phyloP scores from a whole-genome alignment of 2,888 invertebrate species.

The Yponomeuta plumbellus region DNA sequence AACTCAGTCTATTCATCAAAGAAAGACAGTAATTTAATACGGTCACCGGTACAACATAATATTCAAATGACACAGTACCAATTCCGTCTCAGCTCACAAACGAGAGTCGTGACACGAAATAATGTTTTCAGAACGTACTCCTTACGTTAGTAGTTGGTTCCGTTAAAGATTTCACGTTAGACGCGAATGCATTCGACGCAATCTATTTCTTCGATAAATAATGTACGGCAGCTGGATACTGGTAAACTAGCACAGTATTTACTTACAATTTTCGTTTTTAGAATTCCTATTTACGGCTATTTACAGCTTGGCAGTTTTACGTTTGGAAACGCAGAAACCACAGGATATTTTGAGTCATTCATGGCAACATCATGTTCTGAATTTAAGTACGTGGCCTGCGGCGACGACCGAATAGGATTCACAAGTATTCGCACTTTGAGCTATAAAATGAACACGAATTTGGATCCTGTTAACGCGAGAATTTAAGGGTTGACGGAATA shows the following conservation, averaged over 20 bases:
- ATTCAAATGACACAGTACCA: constrained; percentile 11
- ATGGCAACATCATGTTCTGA: constrained; percentile 2
- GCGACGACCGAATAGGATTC: background rate
- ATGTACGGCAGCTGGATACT: background rate
- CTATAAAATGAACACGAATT: background rate
- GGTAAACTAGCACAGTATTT: background rate
- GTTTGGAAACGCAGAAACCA: background rate
- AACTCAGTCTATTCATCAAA: background rate
- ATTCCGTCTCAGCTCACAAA: constrained; percentile 33
- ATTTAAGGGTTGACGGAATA: no score
- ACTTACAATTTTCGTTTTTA: background rate
- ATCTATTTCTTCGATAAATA: constrained; percentile 13
- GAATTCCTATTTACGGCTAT: background rate
- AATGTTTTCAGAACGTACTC: constrained; percentile 39
- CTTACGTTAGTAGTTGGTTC: constrained; percentile 23
- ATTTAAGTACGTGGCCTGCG: background rate
- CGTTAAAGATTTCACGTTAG: constrained; percentile 28
- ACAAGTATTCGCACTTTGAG: background rate
- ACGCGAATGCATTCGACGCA: constrained; percentile 10
- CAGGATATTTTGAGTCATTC: constrained; percentile 3
- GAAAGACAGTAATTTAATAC: constrained; percentile 1
- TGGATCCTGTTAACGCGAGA: background rate
- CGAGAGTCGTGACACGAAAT: constrained; percentile 56
- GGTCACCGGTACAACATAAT: constrained; percentile 13
- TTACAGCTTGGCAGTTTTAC: background rate